Evolutionary conservation across 2,888 invertebrate genomes (phyloP), one percentile per base, ranked within the genome.

Genomic region (Alitta virens): DNA sequence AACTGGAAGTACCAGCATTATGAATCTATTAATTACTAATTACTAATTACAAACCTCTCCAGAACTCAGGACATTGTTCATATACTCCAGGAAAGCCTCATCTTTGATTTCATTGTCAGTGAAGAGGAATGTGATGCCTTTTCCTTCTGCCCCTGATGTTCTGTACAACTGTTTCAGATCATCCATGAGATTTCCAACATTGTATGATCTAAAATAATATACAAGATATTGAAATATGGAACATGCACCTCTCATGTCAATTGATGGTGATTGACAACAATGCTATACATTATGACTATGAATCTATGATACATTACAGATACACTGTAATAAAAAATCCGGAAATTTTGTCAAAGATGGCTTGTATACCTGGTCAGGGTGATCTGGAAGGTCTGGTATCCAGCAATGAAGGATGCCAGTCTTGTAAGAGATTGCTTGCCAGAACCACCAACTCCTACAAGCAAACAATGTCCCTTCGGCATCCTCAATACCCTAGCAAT

Each of bases 391-490:
- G 91, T 93, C 79, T 94, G 91, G 82, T 97, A 97, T 43, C 96
- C 96, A 61, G 96, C 96, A 77, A 97, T 96, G 79, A 95, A 97
- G 0, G 97, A 94, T 0, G 96, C 92, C 58, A 97, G 83, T 82
- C 94, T 92, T 0, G 96, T 97, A 40, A 97, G 84, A n/a, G 94
- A 94, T 81, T 97, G 97, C 83, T 97, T 97, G 57, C 97, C 97
- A 56, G 95, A 95, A 38, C 97, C 97, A 38, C 97, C 97, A 25
- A 97, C 96, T 64, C 94, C 97, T 27, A 97, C 95, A 56, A 97
- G 85, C 88, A 97, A 91, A 23, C 94, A 94, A 82, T 97, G 95
- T 63, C 97, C 97, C 74, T 93, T 87, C 0, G 96, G 94, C 83
- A 94, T 92, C 71, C 96, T 86, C 74, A 97, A 95, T 43, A 97